Percentiles rank a stretch among this genome's conserved stretches.
phyloP scores from a whole-genome alignment of 2,888 invertebrate genomes.

The Augiades crinisus region DNA sequence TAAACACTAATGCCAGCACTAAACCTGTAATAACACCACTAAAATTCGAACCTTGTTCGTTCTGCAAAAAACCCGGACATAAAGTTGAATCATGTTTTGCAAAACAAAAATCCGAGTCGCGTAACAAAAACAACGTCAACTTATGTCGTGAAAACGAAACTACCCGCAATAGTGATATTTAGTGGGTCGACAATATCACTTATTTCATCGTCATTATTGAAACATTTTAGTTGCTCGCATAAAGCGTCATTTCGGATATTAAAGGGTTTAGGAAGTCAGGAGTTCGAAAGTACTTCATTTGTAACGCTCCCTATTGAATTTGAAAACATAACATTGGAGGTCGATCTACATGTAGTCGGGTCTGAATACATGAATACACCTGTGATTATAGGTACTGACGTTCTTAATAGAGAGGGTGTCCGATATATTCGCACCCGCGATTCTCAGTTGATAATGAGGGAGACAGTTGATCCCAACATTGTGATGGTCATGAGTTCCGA shows the following conservation, averaged over 20 bases:
- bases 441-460: not conserved
- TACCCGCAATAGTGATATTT: not conserved
- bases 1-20: not conserved
- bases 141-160: not conserved
- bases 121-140: not conserved
- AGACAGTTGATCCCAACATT: not conserved
- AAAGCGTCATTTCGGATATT: not conserved
- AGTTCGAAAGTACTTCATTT: not conserved
- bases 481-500: no score
- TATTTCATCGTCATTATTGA: not conserved
- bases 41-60: not conserved
- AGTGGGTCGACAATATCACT: not conserved
- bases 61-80: conserved; percentile 6
- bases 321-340: not conserved
- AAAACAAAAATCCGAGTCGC: not conserved
- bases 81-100: not conserved
- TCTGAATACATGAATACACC: not conserved
- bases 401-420: not conserved
- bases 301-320: not conserved
- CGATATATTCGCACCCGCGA: not conserved
- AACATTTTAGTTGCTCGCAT: not conserved
- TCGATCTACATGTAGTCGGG: not conserved
- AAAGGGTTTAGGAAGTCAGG: not conserved
- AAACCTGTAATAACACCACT: not conserved
- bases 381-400: not conserved